Evolutionary conservation across 1,140 invertebrate genomes (phyloP), one percentile per base, ranked within the genome.

Genomic region (Lucilia cuprina): DNA sequence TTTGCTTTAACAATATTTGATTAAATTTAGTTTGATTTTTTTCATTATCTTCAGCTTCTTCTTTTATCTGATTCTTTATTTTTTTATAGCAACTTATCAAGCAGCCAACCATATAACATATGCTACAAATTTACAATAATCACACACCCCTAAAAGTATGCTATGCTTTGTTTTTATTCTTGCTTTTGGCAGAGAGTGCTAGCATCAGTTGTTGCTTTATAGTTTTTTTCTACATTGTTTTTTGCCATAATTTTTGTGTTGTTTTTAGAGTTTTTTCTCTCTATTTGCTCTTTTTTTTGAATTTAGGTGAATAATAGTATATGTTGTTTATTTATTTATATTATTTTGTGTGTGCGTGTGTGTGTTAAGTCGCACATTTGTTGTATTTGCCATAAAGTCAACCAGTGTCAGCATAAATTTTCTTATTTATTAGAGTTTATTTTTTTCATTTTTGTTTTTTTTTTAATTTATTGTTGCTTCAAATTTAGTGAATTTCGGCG

Each of bases 361-460:
- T 30, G 25, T 30, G 25, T 2, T 30, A 0, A 41, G 7, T 75
- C 8, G 35, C 8, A 17, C 34, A 77, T 30, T 41, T 34, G 35
- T 41, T 77, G 34, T 77, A 30, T 41, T 30, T 30, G 74, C 74
- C 74, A 77, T 77, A 77, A 77, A 77, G 74, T 77, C 74, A 77
- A 77, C 74, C 74, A 77, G 74, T 77, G 74, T 77, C 74, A 77
- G 34, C 74, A 77, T 77, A 77, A 77, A 77, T 77, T 41, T 77
- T 77, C 74, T 77, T 77, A 77, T 77, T 77, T 77, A 77, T 77
- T 77, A 41, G 74, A 35, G 74, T n/a, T 41, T 77, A n/a, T 41
- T 77, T 34, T 77, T 77, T 12, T 25, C 21, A 5, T 75, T 75
- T 34, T 77, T n/a, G 30, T 2, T 35, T 13, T 75, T 75, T 2